Conservation (phyloP, 2,797 vertebrate species). For the Alosa sapidissima region DNA sequence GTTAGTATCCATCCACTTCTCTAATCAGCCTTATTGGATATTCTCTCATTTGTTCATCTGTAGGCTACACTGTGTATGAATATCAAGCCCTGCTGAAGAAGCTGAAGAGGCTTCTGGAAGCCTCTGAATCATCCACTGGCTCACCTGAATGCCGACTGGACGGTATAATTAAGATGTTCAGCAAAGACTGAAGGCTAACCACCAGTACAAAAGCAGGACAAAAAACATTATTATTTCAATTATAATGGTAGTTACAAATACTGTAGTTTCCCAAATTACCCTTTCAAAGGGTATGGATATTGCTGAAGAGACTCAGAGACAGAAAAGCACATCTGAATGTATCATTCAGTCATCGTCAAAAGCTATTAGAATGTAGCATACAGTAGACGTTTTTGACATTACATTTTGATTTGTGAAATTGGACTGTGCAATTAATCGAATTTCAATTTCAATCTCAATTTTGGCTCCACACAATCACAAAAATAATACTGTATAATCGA, state of each 20-base stretch:
- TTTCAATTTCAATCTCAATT: too few species aligned
- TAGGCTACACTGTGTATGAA: too few species aligned
- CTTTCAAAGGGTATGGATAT: not conserved
- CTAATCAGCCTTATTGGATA: not conserved
- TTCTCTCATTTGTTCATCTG: not conserved
- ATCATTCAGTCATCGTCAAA: not conserved
- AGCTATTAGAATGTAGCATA: too few species aligned
- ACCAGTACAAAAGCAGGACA: not conserved
- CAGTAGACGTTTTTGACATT: not conserved
- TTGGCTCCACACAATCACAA: too few species aligned
- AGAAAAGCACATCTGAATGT: not conserved
- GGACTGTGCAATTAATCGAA: too few species aligned
- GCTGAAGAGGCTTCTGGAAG: not conserved
- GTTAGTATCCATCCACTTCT: not conserved
- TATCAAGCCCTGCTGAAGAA: not conserved
- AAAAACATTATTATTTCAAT: not conserved
- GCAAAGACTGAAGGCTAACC: not conserved
- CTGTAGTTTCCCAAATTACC: not conserved
- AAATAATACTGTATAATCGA: too few species aligned
- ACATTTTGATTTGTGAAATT: not conserved
- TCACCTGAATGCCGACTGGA: not conserved
- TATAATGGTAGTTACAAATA: not conserved
- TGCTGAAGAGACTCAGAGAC: not conserved
- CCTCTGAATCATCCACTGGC: not conserved
- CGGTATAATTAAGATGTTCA: not conserved